Percentiles rank a stretch among this genome's conserved stretches.
phyloP scores from a whole-genome alignment of 2,113 vertebrate genomes.

The Gracilinanus agilis region DNA sequence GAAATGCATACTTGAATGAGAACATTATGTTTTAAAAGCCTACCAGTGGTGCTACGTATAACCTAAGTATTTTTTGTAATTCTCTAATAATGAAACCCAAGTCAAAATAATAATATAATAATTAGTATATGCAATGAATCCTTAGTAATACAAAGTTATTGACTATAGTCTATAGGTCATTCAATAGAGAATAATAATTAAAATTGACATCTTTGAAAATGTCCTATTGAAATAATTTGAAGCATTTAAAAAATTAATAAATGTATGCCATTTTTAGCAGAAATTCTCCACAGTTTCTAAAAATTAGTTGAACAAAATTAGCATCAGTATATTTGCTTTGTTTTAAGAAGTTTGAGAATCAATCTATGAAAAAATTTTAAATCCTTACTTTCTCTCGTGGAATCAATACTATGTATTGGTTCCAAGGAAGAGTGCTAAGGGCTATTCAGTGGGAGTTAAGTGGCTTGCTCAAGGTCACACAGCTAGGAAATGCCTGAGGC shows the following conservation, averaged over 20 bases:
- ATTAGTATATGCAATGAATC: too few relatives aligned
- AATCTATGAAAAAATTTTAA: background rate
- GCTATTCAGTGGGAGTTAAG: too few relatives aligned
- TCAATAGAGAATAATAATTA: background rate
- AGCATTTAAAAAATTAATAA: background rate
- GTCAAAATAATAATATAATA: background rate
- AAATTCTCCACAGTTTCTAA: background rate
- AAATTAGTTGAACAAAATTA: background rate
- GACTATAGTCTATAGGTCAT: background rate
- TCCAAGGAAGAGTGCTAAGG: too few relatives aligned
- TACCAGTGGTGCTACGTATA: background rate
- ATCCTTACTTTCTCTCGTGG: too few relatives aligned
- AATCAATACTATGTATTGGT: too few relatives aligned
- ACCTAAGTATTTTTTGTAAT: background rate
- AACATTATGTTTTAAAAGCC: background rate
- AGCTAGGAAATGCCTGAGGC: too few relatives aligned
- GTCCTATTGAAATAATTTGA: background rate
- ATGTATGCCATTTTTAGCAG: background rate
- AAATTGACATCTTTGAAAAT: background rate
- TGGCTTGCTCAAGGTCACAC: too few relatives aligned
- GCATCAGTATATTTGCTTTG: background rate
- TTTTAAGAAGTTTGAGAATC: background rate
- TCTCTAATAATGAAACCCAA: background rate
- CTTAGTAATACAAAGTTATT: background rate
- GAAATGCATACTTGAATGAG: background rate